Conservation (phyloP, 2,888 invertebrate genomes). For the Nemapogon koenigi region DNA sequence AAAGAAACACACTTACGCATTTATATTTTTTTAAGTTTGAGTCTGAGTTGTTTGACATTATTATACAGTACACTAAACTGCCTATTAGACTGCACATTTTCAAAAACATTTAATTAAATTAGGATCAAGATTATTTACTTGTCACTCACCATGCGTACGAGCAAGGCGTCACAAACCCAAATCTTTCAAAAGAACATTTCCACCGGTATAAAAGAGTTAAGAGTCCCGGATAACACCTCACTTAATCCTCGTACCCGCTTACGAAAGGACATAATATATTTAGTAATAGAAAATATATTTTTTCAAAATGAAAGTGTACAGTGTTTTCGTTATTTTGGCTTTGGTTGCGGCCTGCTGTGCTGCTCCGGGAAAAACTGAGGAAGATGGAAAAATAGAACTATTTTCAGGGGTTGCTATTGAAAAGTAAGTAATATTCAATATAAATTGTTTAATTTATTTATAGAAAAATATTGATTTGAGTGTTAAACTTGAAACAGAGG, state of each 20-base stretch:
- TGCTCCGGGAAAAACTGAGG: slow-evolving; percentile 30
- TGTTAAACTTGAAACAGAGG: too few relatives aligned
- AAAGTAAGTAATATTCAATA: slow-evolving; percentile 34
- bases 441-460: too few relatives aligned
- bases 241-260: slow-evolving; percentile 34
- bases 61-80: too few relatives aligned
- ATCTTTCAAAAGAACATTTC: slow-evolving; percentile 7
- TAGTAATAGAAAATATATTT: slow-evolving; percentile 11
- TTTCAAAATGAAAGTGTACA: slow-evolving; percentile 43
- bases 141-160: neutral
- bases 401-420: slow-evolving; percentile 54
- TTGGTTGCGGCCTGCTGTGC: slow-evolving; percentile 42
- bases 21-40: too few relatives aligned
- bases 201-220: slow-evolving; percentile 3
- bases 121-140: too few relatives aligned
- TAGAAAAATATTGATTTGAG: too few relatives aligned
- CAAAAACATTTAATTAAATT: too few relatives aligned
- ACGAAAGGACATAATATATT: slow-evolving; percentile 23
- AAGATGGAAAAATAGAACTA: slow-evolving; percentile 40
- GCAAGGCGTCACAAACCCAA: slow-evolving; percentile 2
- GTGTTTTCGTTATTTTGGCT: slow-evolving; percentile 31
- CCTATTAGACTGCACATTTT: too few relatives aligned
- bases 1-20: too few relatives aligned
- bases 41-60: too few relatives aligned
- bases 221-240: slow-evolving; percentile 32